Evolutionary conservation across 2,113 vertebrate species (phyloP).

Genomic region (Cebus imitator): DNA sequence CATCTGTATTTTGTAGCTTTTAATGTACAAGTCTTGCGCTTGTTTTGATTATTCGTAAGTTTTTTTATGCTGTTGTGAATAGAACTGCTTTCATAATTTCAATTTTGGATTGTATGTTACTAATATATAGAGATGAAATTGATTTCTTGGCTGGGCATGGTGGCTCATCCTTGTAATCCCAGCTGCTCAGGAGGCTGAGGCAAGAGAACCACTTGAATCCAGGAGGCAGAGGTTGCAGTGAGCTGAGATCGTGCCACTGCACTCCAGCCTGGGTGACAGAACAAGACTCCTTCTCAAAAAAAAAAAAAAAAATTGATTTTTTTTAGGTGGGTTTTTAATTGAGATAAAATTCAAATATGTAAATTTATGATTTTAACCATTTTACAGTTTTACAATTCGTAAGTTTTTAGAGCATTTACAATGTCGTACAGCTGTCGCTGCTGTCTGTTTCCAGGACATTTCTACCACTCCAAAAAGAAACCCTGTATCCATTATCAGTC

Average conservation of each 20-base stretch:
- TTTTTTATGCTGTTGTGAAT: not conserved
- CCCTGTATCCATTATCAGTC: not conserved
- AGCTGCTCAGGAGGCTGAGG: too few relatives aligned
- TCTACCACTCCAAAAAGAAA: not conserved
- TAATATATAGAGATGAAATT: not conserved
- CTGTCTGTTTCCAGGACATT: not conserved
- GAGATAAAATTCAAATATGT: not conserved
- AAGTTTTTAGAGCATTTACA: not conserved
- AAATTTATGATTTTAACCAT: not conserved
- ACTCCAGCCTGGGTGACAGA: too few relatives aligned
- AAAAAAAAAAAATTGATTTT: not conserved
- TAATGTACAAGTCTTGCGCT: not conserved
- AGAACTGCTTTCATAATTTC: slow-evolving; percentile 2
- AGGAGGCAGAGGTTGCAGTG: too few relatives aligned
- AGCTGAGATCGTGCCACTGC: too few relatives aligned
- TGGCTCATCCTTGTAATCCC: too few relatives aligned
- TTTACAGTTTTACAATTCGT: not conserved
- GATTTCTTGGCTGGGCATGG: not conserved
- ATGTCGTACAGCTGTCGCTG: not conserved
- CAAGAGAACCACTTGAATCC: too few relatives aligned
- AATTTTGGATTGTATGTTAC: not conserved
- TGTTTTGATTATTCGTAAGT: not conserved
- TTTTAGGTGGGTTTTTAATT: not conserved
- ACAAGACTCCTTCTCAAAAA: too few relatives aligned
- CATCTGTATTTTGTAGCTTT: not conserved